phyloP scores from a whole-genome alignment of 1,140 invertebrate species.

The Cherax destructor region DNA sequence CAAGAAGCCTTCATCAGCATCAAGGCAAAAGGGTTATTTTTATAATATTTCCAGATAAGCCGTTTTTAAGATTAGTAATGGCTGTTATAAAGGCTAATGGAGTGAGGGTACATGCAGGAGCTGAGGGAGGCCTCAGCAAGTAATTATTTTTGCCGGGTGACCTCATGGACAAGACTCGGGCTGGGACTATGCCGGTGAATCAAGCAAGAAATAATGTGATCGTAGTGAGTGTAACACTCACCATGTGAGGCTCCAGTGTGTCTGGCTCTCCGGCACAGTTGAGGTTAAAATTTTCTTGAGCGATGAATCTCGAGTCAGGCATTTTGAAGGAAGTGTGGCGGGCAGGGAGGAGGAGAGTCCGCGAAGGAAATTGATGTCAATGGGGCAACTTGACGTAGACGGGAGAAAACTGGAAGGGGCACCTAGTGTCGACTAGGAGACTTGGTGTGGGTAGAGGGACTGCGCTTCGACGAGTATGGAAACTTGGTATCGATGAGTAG shows the following conservation, averaged over 20 bases:
- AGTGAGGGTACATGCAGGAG: too few relatives aligned
- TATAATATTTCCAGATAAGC: too few relatives aligned
- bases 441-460: background rate
- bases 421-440: background rate
- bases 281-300: constrained; percentile 1
- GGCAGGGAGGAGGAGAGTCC: background rate
- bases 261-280: constrained; percentile 47
- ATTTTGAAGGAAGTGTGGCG: background rate
- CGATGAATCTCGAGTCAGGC: background rate
- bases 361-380: background rate
- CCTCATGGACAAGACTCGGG: too few relatives aligned
- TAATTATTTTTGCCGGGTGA: too few relatives aligned
- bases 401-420: background rate
- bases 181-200: too few relatives aligned
- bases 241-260: constrained; percentile 43
- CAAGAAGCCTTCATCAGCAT: too few relatives aligned
- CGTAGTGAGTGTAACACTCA: background rate
- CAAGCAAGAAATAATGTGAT: too few relatives aligned
- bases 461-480: background rate
- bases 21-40: too few relatives aligned
- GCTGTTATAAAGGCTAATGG: too few relatives aligned
- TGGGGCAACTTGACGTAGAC: background rate
- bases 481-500: background rate
- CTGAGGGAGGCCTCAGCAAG: too few relatives aligned
- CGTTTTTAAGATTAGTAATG: too few relatives aligned